phyloP scores from a whole-genome alignment of 2,888 invertebrate species.

The Charanyca ferruginea region DNA sequence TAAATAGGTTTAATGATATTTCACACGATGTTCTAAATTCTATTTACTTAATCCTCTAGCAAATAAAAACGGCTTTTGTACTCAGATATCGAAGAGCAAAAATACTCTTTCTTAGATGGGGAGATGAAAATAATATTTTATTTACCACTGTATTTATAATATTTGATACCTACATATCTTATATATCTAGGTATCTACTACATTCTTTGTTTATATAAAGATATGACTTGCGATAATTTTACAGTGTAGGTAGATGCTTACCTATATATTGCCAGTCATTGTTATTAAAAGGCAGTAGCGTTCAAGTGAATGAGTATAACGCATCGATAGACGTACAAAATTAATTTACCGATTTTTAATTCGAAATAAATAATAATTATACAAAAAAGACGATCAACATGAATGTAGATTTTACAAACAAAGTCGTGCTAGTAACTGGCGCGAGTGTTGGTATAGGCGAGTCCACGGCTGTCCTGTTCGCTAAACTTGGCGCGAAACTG shows the following conservation, averaged over 20 bases:
- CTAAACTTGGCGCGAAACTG: slow-evolving; percentile 67
- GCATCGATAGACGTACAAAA: background rate
- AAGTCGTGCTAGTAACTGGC: slow-evolving; percentile 75
- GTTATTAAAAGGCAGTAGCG: background rate
- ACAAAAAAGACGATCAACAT: too few species aligned
- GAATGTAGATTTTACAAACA: slow-evolving; percentile 65
- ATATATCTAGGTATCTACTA: too few species aligned
- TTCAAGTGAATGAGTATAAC: background rate
- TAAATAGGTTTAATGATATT: too few species aligned
- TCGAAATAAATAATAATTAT: background rate
- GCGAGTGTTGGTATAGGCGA: slow-evolving; percentile 76
- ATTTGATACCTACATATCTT: too few species aligned
- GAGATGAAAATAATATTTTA: too few species aligned
- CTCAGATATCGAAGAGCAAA: too few species aligned
- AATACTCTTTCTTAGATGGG: too few species aligned
- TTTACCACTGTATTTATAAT: too few species aligned
- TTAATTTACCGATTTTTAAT: background rate
- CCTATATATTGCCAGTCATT: background rate
- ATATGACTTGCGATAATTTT: background rate
- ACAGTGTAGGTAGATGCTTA: background rate
- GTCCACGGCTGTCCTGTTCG: slow-evolving; percentile 69
- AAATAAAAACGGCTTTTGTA: too few species aligned
- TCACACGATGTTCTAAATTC: too few species aligned
- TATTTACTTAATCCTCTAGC: too few species aligned
- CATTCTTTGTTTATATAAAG: background rate